A percentile compares a stretch with the other conserved stretches of the same genome.
Conservation (phyloP, 1,140 invertebrate species). For the Chrysopa pallens region DNA sequence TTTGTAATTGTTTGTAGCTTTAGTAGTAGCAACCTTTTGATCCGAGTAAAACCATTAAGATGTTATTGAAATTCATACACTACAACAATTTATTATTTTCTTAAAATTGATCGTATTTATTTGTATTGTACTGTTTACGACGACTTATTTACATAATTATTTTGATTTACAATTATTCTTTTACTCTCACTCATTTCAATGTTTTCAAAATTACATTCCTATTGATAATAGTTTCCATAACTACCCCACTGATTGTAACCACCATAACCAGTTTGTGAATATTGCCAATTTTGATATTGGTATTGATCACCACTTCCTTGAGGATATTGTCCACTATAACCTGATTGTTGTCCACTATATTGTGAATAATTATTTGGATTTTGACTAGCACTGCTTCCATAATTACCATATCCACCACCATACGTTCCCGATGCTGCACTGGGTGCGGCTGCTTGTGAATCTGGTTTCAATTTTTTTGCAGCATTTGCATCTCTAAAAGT, state of each 20-base stretch:
- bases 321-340: constrained; percentile 33
- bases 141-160: too few species aligned
- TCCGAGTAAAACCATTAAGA: too few species aligned
- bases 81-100: too few species aligned
- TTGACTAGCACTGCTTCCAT: constrained; percentile 29
- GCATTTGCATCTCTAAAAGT: constrained; percentile 9
- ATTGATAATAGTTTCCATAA: constrained; percentile 20
- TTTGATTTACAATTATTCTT: too few species aligned
- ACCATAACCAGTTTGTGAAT: constrained; percentile 39
- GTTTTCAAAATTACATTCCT: too few species aligned
- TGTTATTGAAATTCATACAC: too few species aligned
- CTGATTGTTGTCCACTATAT: constrained; percentile 28
- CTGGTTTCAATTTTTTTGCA: constrained; percentile 11
- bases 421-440: constrained; percentile 23
- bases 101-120: too few species aligned
- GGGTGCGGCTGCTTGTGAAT: constrained; percentile 24
- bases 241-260: constrained; percentile 47
- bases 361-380: constrained; percentile 26
- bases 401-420: constrained; percentile 27
- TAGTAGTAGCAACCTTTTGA: too few species aligned
- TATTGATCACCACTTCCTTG: constrained; percentile 34
- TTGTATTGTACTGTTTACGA: too few species aligned
- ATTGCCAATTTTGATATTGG: constrained; percentile 49
- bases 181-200: too few species aligned
- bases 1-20: too few species aligned